Evolutionary conservation across 1,140 invertebrate genomes (phyloP).

Genomic region (Cyclina sinensis): DNA sequence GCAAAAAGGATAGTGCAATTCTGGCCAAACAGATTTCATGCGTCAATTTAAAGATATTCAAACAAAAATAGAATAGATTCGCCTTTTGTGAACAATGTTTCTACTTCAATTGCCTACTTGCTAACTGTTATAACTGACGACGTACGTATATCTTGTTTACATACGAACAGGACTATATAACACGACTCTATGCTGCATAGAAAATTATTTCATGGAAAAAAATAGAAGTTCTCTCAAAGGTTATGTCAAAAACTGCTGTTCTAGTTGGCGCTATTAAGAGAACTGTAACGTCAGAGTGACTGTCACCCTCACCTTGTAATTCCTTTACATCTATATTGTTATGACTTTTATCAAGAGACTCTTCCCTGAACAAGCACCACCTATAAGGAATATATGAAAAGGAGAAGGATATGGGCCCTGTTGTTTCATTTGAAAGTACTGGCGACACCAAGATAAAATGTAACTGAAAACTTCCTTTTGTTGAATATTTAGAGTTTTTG

Average conservation of each 20-base stretch:
- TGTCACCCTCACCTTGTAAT: conserved; percentile 16
- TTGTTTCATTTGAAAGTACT: not conserved
- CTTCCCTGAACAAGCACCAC: conserved; percentile 28
- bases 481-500: not conserved
- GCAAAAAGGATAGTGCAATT: no score
- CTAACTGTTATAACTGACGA: no score
- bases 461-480: conserved; percentile 25
- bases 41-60: no score
- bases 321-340: conserved; percentile 26
- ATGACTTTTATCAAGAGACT: conserved; percentile 41
- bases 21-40: no score
- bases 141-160: no score
- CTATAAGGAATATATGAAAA: conserved; percentile 23
- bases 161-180: no score
- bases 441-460: conserved; percentile 14
- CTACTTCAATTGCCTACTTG: no score
- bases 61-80: no score
- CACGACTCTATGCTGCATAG: no score
- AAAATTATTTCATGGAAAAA: no score
- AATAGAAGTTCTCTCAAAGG: no score
- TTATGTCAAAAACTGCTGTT: conserved; percentile 25
- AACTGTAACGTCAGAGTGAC: conserved; percentile 10
- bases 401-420: not conserved
- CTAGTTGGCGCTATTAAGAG: conserved; percentile 37
- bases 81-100: no score